These are phyloP conservation scores for Copidosoma floridanum DNA, from an alignment of 1,140 invertebrate genomes.

Conservation along the genomic window DNA sequence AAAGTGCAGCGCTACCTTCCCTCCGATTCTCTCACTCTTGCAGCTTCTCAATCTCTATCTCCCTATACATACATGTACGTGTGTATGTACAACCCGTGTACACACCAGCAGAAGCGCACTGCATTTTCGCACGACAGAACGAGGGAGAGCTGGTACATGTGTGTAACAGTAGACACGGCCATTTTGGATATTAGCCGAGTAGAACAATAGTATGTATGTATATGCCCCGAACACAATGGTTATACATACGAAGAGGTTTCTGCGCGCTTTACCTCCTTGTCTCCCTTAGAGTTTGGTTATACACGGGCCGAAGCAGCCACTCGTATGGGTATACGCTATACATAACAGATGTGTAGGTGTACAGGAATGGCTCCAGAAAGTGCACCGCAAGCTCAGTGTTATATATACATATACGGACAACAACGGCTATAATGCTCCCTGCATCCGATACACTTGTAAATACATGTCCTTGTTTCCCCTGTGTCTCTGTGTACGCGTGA, in stretches of 20 bases:
- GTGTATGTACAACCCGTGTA: conserved; percentile 32
- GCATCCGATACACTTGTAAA: conserved; percentile 17
- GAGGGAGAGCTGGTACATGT: too few species aligned
- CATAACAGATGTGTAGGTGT: too few species aligned
- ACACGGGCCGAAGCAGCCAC: too few species aligned
- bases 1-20: not conserved
- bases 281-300: not conserved
- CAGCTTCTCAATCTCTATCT: too few species aligned
- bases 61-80: not conserved
- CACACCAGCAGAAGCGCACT: conserved; percentile 3
- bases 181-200: conserved; percentile 56
- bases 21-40: not conserved
- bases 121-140: conserved; percentile 21
- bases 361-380: too few species aligned
- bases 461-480: not conserved
- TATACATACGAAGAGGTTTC: not conserved
- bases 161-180: conserved; percentile 47
- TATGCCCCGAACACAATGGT: conserved; percentile 55
- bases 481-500: not conserved
- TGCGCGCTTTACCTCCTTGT: not conserved
- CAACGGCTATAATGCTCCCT: not conserved
- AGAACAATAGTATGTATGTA: conserved; percentile 57
- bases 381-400: too few species aligned
- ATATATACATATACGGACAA: too few species aligned
- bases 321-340: too few species aligned